Evolutionary conservation across 2,113 vertebrate species (phyloP).

Genomic region (Chloebia gouldiae): DNA sequence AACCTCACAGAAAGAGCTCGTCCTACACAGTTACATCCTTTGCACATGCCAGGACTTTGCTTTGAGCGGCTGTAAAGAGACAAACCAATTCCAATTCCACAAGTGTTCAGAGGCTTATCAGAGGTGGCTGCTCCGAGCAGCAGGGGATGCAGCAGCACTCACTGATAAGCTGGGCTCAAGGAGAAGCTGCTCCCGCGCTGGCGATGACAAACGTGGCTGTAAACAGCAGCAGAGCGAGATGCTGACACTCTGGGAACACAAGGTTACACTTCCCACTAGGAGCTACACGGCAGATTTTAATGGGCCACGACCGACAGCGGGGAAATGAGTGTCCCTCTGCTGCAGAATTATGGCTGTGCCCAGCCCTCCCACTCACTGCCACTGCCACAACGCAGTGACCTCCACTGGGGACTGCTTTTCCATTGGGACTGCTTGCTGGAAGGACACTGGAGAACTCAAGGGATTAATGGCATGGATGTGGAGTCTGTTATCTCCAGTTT

Average conservation of each 20-base stretch:
- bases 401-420: not conserved
- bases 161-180: constrained; percentile 54
- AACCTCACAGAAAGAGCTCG: not conserved
- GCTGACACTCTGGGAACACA: constrained; percentile 64
- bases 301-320: constrained; percentile 54
- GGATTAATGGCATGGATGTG: not conserved
- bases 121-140: not conserved
- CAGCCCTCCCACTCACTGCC: not conserved
- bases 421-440: not conserved
- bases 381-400: not conserved
- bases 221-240: constrained; percentile 69
- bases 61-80: not conserved
- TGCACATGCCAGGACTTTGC: not conserved
- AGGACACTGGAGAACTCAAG: not conserved
- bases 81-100: not conserved
- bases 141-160: not conserved
- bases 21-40: not conserved
- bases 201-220: constrained; percentile 64
- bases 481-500: not conserved
- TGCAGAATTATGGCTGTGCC: not conserved
- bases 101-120: not conserved
- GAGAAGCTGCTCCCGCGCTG: constrained; percentile 44
- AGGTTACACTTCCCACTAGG: constrained; percentile 51
- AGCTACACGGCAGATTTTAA: constrained; percentile 46
- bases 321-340: constrained; percentile 45